Evolutionary conservation across 2,888 invertebrate genomes (phyloP).

Genomic region (Baronia brevicornis): DNA sequence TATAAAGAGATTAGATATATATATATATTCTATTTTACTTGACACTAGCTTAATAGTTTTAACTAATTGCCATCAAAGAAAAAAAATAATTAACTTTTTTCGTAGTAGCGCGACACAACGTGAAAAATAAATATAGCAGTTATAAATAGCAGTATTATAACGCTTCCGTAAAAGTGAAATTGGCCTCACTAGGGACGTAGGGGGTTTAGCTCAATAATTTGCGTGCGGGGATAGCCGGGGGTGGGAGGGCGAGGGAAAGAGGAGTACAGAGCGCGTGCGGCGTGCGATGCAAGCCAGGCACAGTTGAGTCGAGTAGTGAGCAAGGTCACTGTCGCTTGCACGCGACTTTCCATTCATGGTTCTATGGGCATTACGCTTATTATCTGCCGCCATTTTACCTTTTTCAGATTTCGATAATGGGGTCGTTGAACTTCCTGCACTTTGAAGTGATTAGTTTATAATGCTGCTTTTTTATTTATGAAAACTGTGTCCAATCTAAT

Average conservation of each 20-base stretch:
- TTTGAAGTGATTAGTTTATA: constrained; percentile 3
- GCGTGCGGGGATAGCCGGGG: constrained; percentile 13
- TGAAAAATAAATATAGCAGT: constrained; percentile 8
- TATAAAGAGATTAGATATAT: too few relatives aligned
- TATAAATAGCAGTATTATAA: constrained; percentile 11
- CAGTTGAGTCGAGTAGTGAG: constrained; percentile 14
- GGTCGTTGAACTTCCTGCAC: constrained; percentile 7
- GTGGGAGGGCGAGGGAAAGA: constrained; percentile 1
- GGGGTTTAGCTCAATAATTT: constrained; percentile 15
- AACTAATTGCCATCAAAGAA: neutral
- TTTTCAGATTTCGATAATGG: constrained; percentile 6
- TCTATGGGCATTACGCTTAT: constrained; percentile 11
- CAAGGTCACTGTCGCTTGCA: constrained; percentile 16
- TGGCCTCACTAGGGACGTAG: constrained; percentile 5
- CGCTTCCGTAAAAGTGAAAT: constrained; percentile 15
- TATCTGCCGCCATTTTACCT: constrained; percentile 12
- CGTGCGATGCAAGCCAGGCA: constrained; percentile 13
- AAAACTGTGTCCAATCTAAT: neutral
- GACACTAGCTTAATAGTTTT: too few relatives aligned
- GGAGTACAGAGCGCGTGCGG: constrained; percentile 10
- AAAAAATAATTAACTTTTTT: constrained; percentile 5
- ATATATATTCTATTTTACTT: too few relatives aligned
- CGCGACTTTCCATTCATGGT: constrained; percentile 15
- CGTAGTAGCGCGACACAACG: too few relatives aligned
- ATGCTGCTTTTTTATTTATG: neutral